Evolutionary conservation across 2,113 vertebrate genomes (phyloP).

Genomic region (Macrotus californicus): DNA sequence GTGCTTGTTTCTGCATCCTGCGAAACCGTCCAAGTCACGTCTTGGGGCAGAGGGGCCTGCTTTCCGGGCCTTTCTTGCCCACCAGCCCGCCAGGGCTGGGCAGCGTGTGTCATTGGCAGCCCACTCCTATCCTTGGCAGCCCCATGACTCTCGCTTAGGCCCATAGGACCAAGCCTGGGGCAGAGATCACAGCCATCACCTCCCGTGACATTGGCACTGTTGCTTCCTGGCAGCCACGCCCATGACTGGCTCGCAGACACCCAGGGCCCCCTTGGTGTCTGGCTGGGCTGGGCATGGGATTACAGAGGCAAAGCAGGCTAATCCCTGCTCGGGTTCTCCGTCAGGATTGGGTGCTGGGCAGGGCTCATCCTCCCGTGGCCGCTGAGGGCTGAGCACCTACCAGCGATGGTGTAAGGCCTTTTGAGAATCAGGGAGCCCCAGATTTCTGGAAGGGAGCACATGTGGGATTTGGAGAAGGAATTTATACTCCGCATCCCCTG

Average conservation of each 20-base stretch:
- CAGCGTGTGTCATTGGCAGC: neutral
- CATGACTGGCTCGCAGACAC: neutral
- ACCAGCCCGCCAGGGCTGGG: neutral
- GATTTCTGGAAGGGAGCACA: neutral
- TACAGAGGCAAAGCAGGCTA: neutral
- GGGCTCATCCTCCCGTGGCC: neutral
- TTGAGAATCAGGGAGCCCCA: neutral
- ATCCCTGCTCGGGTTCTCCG: neutral
- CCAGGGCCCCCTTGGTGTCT: neutral
- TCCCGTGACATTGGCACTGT: neutral
- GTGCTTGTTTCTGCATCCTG: neutral
- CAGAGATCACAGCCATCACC: neutral
- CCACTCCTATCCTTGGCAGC: neutral
- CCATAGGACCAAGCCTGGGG: neutral
- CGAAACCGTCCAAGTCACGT: neutral
- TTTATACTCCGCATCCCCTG: neutral
- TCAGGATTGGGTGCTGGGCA: neutral
- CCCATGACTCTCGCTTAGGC: neutral
- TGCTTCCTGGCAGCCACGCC: neutral
- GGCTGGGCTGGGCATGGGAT: neutral
- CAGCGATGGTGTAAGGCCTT: neutral
- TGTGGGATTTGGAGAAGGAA: neutral
- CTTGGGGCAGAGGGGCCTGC: neutral
- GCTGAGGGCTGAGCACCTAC: neutral
- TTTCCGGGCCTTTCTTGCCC: neutral